Evolutionary conservation across 2,888 invertebrate genomes (phyloP).

Genomic region (Helleia helle): DNA sequence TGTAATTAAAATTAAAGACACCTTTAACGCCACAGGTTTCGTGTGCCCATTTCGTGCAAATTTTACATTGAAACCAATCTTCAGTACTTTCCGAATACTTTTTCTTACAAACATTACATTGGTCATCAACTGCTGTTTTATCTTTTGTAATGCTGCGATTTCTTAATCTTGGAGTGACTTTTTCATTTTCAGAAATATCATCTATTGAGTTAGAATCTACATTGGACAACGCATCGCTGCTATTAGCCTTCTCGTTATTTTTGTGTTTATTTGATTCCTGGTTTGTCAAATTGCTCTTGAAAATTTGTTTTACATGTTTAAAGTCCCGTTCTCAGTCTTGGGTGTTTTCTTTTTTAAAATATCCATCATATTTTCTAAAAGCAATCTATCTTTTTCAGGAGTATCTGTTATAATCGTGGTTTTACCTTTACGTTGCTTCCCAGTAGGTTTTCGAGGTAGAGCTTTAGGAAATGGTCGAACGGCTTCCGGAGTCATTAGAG

Average conservation of each 20-base stretch:
- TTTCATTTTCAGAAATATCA: slow-evolving; percentile 14
- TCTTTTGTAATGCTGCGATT: slow-evolving; percentile 13
- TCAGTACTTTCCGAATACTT: slow-evolving; percentile 16
- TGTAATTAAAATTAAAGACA: slow-evolving; percentile 16
- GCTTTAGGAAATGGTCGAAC: too few relatives aligned
- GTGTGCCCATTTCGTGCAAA: slow-evolving; percentile 12
- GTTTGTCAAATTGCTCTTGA: slow-evolving; percentile 16
- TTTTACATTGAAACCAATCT: slow-evolving; percentile 13
- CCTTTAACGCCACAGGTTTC: slow-evolving; percentile 16
- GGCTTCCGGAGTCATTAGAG: too few relatives aligned
- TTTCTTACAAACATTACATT: slow-evolving; percentile 16
- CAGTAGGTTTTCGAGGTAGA: too few relatives aligned
- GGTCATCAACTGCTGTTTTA: slow-evolving; percentile 15
- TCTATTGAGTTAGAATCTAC: slow-evolving; percentile 12
- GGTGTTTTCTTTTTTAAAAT: slow-evolving; percentile 17
- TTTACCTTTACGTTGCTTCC: too few relatives aligned
- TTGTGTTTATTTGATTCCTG: slow-evolving; percentile 15
- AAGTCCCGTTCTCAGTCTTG: slow-evolving; percentile 16
- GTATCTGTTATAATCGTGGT: slow-evolving; percentile 17
- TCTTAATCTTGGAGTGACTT: slow-evolving; percentile 13
- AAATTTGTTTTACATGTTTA: slow-evolving; percentile 20
- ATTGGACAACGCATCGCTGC: slow-evolving; percentile 11
- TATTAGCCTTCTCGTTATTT: slow-evolving; percentile 15
- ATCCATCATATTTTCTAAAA: slow-evolving; percentile 16
- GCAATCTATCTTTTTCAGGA: slow-evolving; percentile 14